phyloP scores from a whole-genome alignment of 1,140 invertebrate species.

The Conus ventricosus region DNA sequence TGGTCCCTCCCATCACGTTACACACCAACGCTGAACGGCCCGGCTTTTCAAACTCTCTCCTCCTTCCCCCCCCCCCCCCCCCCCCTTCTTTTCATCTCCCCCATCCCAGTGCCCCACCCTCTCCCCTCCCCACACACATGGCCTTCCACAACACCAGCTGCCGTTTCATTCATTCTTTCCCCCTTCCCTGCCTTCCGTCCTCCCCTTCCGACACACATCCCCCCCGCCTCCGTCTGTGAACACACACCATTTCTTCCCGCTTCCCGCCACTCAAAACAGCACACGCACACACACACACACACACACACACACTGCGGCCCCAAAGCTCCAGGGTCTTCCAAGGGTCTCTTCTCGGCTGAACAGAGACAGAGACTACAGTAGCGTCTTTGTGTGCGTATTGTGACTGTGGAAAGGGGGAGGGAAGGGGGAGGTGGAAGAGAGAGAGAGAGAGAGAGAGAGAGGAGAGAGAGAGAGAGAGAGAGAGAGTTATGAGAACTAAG shows the following conservation, averaged over 20 bases:
- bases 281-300: too few species aligned
- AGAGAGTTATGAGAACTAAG: neutral
- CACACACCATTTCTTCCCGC: constrained; percentile 12
- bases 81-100: neutral
- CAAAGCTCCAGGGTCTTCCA: too few species aligned
- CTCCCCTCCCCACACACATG: neutral
- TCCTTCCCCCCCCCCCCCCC: neutral
- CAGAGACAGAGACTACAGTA: neutral
- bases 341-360: too few species aligned
- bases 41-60: too few species aligned
- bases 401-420: neutral
- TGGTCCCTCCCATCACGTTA: too few species aligned
- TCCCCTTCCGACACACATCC: too few species aligned
- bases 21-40: too few species aligned
- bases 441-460: constrained; percentile 23
- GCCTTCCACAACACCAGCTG: neutral
- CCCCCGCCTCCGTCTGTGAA: neutral
- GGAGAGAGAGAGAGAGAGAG: neutral
- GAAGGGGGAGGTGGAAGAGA: neutral
- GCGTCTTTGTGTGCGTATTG: neutral
- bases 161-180: neutral
- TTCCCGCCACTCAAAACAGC: neutral
- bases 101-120: neutral
- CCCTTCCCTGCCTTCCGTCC: neutral
- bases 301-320: too few species aligned